Evolutionary conservation across 2,797 vertebrate species (phyloP), one percentile per base, ranked within the genome.

Genomic region (Australoheros facetus): DNA sequence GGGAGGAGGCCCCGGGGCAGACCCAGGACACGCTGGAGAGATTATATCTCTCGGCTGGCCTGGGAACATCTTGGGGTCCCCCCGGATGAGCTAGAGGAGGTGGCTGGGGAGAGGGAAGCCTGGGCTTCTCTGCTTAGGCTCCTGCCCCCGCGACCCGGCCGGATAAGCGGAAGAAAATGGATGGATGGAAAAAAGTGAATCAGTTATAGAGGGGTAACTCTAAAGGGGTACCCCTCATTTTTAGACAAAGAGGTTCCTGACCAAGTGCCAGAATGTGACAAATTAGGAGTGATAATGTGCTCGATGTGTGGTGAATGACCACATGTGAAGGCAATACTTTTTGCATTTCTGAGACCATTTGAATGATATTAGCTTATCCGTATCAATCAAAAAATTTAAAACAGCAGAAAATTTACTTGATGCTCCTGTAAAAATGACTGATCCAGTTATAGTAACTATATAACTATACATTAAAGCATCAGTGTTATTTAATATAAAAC

Each of bases 381-480:
- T 71, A 7, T 48, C 56, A 28, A 14, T 4, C 23, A 66, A 66
- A 45, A 66, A 66, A 5, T 37, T 45, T 4, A 80, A 79, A 79
- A 76, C 1, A 75, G 1, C 26, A 76, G 4, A 32, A 14, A 60
- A 77, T 56, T 1, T 0, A 87, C 59, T 58, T 78, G 12, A 79
- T 75, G 32, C 28, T 72, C 3, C 23, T 32, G 10, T 56, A 19
- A 71, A 64, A 71, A 72, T 3, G 4, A 32, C 30, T 28, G 3
- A 87, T 30, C 70, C 32, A 80, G 34, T 42, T 51, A 39, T 54
- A 39, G 9, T 58, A 57, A 34, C 32, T 32, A 21, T 48, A 21
- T 58, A 77, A 78, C 39, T 78, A 55, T 71, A 69, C 45, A 58
- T 64, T 37, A 26, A 64, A 59, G 28, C 54, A 55, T 42, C 5